Base-by-base conservation (phyloP, 92 coral and sea anemone species). In the Heliopora coerulea region DNA sequence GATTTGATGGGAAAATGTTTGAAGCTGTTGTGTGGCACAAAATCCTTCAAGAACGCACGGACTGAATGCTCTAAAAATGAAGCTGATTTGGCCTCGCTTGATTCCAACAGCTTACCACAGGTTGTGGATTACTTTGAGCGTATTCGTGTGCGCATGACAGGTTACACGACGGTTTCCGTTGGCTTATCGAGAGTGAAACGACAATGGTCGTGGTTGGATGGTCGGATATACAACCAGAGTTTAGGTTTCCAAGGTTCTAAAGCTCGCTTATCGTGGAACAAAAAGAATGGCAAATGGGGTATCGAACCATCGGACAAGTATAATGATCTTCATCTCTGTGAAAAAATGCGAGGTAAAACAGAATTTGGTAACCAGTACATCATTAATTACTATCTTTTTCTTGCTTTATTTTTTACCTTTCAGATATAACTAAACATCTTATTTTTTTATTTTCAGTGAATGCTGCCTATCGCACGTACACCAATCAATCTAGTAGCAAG, bases 401-500 rank as follows among this genome's bases (percentile, higher is more conserved):
- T n/a, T n/a, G n/a, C n/a, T n/a, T n/a, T n/a, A n/a, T n/a, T n/a
- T n/a, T n/a, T n/a, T n/a, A n/a, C n/a, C n/a, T n/a, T n/a, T n/a
- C n/a, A n/a, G n/a, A n/a, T n/a, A n/a, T n/a, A n/a, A n/a, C n/a
- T n/a, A n/a, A n/a, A n/a, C n/a, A n/a, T n/a, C n/a, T 60, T 60
- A 18, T 3, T 14, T 9, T 31, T 31, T 23, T 61, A 3, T 3
- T 14, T 34, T 27, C 17, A 61, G 67, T 19, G n/a, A 61, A 61
- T 33, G 7, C 31, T 61, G 67, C 67, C 25, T 61, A 27, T 21
- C 34, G 21, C 1, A 27, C 67, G 19, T 15, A 25, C 21, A 13
- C 67, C 34, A 61, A 61, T 61, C 67, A 61, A 61, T 61, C 67
- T 1, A 61, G 67, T 18, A 61, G 40, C 26, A 14, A 39, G 46